Evolutionary conservation across 2,113 vertebrate species (phyloP).

Genomic region (Aplodontia rufa): DNA sequence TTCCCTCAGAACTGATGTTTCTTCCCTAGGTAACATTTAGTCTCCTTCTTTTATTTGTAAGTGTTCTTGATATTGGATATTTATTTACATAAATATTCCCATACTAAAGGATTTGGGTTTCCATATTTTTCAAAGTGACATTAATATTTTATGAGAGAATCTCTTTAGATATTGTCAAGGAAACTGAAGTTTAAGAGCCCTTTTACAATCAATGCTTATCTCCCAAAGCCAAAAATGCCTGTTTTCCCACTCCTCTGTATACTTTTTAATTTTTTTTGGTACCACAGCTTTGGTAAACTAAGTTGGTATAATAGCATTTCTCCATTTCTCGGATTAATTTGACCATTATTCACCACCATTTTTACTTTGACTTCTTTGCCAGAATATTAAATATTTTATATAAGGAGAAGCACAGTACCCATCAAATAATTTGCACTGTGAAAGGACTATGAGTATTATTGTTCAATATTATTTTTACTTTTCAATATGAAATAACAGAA

Average conservation of each 20-base stretch:
- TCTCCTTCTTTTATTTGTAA: neutral
- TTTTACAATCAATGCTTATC: neutral
- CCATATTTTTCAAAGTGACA: neutral
- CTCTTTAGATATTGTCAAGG: neutral
- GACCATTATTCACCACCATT: neutral
- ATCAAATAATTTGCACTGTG: neutral
- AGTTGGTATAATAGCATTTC: neutral
- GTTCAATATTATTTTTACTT: conserved; percentile 34
- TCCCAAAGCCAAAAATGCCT: neutral
- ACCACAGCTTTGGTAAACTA: neutral
- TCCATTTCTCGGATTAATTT: neutral
- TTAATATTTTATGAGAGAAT: neutral
- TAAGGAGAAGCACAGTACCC: neutral
- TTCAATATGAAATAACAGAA: neutral
- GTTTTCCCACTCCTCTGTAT: neutral
- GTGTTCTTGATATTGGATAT: neutral
- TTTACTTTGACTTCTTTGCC: neutral
- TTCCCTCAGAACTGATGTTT: neutral
- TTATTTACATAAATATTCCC: neutral
- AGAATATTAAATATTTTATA: neutral
- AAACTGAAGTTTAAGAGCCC: neutral
- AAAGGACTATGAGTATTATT: neutral
- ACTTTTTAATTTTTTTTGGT: neutral
- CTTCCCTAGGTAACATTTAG: neutral
- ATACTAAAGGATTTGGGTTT: neutral